phyloP scores from a whole-genome alignment of 2,113 vertebrate genomes.

The Catharus minimus region DNA sequence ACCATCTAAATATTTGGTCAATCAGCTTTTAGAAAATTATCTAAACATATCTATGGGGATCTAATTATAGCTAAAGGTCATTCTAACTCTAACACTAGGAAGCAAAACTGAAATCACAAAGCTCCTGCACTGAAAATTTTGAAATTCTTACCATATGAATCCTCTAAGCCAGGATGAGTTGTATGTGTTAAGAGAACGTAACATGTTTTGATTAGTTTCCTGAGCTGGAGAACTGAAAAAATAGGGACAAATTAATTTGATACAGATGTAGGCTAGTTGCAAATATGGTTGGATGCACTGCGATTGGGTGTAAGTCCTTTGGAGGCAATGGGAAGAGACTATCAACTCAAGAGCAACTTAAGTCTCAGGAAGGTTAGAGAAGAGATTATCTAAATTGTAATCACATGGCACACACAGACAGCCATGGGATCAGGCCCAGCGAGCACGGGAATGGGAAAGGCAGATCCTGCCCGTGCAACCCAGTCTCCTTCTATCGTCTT shows the following conservation, averaged over 20 bases:
- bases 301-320: not conserved
- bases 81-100: not conserved
- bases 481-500: not conserved
- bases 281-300: not conserved
- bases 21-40: slow-evolving; percentile 53
- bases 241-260: not conserved
- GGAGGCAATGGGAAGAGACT: not conserved
- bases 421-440: fast-evolving
- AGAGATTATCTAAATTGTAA: not conserved
- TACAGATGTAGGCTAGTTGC: not conserved
- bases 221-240: not conserved
- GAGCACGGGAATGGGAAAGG: fast-evolving
- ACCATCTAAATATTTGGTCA: slow-evolving; percentile 66
- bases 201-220: not conserved
- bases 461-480: not conserved
- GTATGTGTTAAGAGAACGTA: not conserved
- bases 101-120: not conserved
- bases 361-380: not conserved
- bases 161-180: not conserved
- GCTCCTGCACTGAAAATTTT: not conserved
- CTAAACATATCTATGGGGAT: slow-evolving; percentile 7
- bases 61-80: slow-evolving; percentile 31
- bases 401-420: not conserved
- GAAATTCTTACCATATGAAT: not conserved
- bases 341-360: not conserved